Evolutionary conservation across 53 echinoderm and acorn worm species (phyloP).

Genomic region (Temnopleurus reevesii): DNA sequence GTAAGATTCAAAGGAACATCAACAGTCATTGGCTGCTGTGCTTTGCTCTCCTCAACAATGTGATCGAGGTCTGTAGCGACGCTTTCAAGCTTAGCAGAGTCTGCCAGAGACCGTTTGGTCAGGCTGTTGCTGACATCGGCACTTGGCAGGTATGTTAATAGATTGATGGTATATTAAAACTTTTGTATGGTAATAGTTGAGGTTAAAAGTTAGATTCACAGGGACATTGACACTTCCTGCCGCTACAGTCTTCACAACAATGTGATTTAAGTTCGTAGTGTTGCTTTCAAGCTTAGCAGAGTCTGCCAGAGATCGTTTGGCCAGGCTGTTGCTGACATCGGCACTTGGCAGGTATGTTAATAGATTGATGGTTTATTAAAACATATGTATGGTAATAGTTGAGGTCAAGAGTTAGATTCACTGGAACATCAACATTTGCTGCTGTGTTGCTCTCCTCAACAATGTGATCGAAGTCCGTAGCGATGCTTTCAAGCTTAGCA

Average conservation of each 20-base stretch:
- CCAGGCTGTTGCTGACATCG: constrained; percentile 83
- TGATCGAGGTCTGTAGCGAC: constrained; percentile 88
- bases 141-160: constrained; percentile 94
- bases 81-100: constrained; percentile 91
- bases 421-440: too few relatives aligned
- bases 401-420: too few relatives aligned
- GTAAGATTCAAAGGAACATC: too few relatives aligned
- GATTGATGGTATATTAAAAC: too few relatives aligned
- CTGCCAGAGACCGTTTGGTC: constrained; percentile 86
- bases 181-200: too few relatives aligned
- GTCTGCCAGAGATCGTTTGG: constrained; percentile 95
- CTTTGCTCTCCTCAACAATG: constrained; percentile 88
- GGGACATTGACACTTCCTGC: too few relatives aligned
- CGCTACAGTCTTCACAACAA: constrained; percentile 88
- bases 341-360: constrained; percentile 99
- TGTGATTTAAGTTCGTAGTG: constrained; percentile 90
- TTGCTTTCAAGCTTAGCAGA: constrained; percentile 92
- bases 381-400: too few relatives aligned
- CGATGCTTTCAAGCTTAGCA: constrained; percentile 94
- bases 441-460: constrained; percentile 89
- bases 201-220: too few relatives aligned
- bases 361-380: too few relatives aligned
- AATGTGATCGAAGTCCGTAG: constrained; percentile 94
- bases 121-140: constrained; percentile 81
- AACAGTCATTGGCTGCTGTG: constrained; percentile 86